Conservation (phyloP, 1,140 invertebrate species). For the Phocides pigmalion region DNA sequence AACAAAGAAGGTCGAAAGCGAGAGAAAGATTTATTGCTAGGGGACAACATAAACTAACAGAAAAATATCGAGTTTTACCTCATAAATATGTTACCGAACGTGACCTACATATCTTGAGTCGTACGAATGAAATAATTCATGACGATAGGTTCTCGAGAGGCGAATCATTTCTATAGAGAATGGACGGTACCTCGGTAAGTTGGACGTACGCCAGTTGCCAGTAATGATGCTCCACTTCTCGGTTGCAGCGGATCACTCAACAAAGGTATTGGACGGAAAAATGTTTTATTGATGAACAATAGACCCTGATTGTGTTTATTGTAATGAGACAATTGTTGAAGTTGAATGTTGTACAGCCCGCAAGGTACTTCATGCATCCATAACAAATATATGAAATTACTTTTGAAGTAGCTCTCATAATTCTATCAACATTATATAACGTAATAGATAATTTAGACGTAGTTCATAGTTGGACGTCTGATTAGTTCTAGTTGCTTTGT, state of each 20-base stretch:
- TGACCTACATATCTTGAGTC: slow-evolving; percentile 26
- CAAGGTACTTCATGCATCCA: background rate
- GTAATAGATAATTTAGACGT: too few species aligned
- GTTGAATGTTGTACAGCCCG: background rate
- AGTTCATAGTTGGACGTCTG: too few species aligned
- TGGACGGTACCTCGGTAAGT: slow-evolving; percentile 35
- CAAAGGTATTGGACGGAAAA: slow-evolving; percentile 12
- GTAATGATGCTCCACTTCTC: slow-evolving; percentile 38
- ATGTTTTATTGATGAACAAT: slow-evolving; percentile 28
- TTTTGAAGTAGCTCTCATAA: too few species aligned
- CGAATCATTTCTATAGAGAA: slow-evolving; percentile 19
- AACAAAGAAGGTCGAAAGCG: background rate
- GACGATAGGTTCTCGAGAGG: slow-evolving; percentile 21
- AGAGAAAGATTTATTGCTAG: background rate
- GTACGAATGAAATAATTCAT: slow-evolving; percentile 28
- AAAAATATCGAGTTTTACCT: slow-evolving; percentile 6
- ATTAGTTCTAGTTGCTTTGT: too few species aligned
- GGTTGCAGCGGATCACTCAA: slow-evolving; percentile 27
- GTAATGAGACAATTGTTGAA: background rate
- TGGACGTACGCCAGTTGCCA: slow-evolving; percentile 41
- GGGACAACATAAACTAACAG: slow-evolving; percentile 2
- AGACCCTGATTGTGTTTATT: slow-evolving; percentile 15
- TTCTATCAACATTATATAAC: too few species aligned
- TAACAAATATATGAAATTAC: too few species aligned
- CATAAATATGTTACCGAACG: slow-evolving; percentile 10